phyloP scores from a whole-genome alignment of 2,113 vertebrate species.

The Phaethon lepturus region DNA sequence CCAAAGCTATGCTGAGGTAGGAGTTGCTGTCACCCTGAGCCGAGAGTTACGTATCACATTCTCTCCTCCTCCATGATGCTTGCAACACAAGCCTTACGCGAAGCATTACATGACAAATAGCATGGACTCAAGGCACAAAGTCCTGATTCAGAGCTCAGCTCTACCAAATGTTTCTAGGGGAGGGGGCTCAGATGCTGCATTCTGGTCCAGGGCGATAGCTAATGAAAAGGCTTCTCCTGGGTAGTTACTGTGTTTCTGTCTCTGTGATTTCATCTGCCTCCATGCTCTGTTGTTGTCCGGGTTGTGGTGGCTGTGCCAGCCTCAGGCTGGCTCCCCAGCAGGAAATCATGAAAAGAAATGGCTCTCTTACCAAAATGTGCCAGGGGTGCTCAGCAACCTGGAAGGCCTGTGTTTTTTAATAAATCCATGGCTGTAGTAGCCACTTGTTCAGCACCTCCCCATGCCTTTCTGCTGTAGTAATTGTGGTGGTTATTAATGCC shows the following conservation, averaged over 20 bases:
- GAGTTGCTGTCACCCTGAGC: not conserved
- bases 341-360: not conserved
- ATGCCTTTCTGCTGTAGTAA: rapidly evolving
- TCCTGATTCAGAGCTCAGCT: not conserved
- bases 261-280: not conserved
- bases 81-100: not conserved
- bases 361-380: not conserved
- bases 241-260: not conserved
- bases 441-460: not conserved
- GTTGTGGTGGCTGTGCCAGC: not conserved
- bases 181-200: not conserved
- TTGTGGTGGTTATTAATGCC: not conserved
- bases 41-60: rapidly evolving
- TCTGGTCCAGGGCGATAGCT: not conserved
- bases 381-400: not conserved
- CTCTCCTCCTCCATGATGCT: not conserved
- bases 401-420: not conserved
- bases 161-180: not conserved
- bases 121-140: not conserved
- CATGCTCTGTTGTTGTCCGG: not conserved
- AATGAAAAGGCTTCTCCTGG: not conserved
- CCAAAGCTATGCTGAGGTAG: not conserved
- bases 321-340: not conserved
- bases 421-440: not conserved
- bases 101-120: not conserved